Conservation (phyloP, 2,113 vertebrate species). For the Nibea coibor region DNA sequence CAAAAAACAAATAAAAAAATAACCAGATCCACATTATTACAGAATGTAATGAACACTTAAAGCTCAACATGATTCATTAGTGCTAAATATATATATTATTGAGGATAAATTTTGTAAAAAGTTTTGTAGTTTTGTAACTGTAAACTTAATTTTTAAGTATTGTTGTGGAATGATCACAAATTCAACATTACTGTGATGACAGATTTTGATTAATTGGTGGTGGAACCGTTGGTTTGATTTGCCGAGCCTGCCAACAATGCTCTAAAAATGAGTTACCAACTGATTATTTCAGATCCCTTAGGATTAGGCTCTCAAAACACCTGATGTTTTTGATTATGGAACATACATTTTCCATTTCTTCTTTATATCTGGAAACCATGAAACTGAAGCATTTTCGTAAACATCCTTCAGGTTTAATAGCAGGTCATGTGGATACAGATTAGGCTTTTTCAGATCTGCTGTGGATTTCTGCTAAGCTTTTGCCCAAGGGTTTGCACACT, state of each 20-base stretch:
- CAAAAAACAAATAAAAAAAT: neutral
- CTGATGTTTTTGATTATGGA: constrained; percentile 47
- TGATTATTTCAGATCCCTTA: constrained; percentile 55
- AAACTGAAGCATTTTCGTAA: constrained; percentile 55
- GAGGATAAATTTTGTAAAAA: neutral
- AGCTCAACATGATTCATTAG: too few relatives aligned
- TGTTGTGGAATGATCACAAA: neutral
- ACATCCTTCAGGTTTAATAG: constrained; percentile 55
- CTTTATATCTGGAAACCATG: constrained; percentile 45
- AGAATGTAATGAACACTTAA: neutral
- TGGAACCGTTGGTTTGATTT: constrained; percentile 20
- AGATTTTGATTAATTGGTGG: constrained; percentile 26
- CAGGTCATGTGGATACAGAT: constrained; percentile 67
- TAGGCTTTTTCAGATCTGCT: constrained; percentile 58
- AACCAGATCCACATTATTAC: neutral
- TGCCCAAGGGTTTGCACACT: constrained; percentile 42
- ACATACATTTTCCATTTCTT: constrained; percentile 61
- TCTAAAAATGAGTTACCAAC: constrained; percentile 63
- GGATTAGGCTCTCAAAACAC: constrained; percentile 44
- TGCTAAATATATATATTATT: too few relatives aligned
- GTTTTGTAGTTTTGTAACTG: neutral
- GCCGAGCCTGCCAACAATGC: constrained; percentile 25
- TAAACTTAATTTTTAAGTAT: neutral
- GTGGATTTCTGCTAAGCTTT: constrained; percentile 51
- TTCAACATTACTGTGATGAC: constrained; percentile 20